Base-by-base conservation (phyloP, 2,888 invertebrate species). In the Eilema griseolum region DNA sequence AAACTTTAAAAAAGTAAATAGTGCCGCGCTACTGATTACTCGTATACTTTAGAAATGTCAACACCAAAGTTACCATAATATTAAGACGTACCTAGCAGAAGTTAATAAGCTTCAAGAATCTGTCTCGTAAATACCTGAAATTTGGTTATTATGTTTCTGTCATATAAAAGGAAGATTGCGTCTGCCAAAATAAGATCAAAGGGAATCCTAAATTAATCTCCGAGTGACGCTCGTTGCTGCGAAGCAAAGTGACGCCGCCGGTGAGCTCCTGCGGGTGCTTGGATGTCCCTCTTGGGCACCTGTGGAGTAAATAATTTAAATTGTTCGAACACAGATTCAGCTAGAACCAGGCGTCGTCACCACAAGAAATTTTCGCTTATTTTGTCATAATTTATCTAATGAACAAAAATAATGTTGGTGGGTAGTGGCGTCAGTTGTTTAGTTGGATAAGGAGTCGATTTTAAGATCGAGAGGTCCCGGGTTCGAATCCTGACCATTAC, bases 91-190 rank as follows among this genome's bases (percentile, higher is more conserved):
- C 41, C 41, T 16, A 41, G 52, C 52, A 52, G n/a, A 52, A 52
- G 20, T 52, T 52, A 52, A 52, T 52, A n/a, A 52, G 20, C 10
- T 52, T n/a, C n/a, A 52, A 7, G n/a, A 52, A 10, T n/a, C n/a
- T n/a, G n/a, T 52, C 52, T 52, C 52, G 52, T 52, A 52, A 52
- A 52, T 52, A 52, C 10, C 52, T 52, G n/a, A 41, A 41, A 41
- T 20, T 46, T 46, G 52, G 52, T 52, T n/a, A 52, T 52, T 1
- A 52, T 52, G n/a, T 52, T 52, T 52, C 52, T 52, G 52, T 52
- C 52, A n/a, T 57, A 59, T 59, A 59, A 59, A 24, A 59, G 59
- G 26, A 59, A 59, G 59, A 59, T 59, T 59, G 26, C 59, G 24
- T 59, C 59, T 59, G 26, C 57, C 57, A 26, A 24, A 57, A 57